Percentiles rank a stretch among this genome's conserved stretches.
Conservation (phyloP, 1,140 invertebrate genomes). For the Magallana ariakensis region DNA sequence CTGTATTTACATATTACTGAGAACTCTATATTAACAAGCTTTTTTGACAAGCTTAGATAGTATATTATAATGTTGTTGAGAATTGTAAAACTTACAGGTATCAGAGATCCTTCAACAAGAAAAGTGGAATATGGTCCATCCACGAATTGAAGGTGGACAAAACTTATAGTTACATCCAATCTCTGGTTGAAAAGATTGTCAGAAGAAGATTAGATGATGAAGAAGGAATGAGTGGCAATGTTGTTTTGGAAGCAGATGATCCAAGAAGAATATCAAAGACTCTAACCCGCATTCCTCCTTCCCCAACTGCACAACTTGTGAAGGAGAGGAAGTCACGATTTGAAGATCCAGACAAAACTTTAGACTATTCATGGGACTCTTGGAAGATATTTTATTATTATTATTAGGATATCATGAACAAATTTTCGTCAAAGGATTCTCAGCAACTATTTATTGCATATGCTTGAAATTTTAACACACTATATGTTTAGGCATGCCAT, state of each 20-base stretch:
- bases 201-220: conserved; percentile 26
- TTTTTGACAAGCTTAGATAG: no score
- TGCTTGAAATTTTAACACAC: background rate
- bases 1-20: no score
- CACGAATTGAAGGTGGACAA: conserved; percentile 25
- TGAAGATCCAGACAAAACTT: background rate
- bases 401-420: background rate
- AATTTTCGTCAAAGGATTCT: background rate
- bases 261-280: conserved; percentile 40
- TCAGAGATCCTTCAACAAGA: background rate
- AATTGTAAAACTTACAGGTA: background rate
- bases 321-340: background rate
- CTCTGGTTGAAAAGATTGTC: conserved; percentile 1
- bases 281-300: conserved; percentile 40
- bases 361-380: background rate
- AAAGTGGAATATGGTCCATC: conserved; percentile 23
- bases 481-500: background rate
- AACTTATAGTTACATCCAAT: background rate
- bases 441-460: background rate
- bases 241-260: conserved; percentile 40
- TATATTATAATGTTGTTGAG: no score
- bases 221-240: conserved; percentile 16
- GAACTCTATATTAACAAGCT: no score
- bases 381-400: background rate
- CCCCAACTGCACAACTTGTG: conserved; percentile 37